These are phyloP conservation scores for Rhinichthys klamathensis DNA, from an alignment of 2,113 vertebrate genomes.

Conservation along the genomic window DNA sequence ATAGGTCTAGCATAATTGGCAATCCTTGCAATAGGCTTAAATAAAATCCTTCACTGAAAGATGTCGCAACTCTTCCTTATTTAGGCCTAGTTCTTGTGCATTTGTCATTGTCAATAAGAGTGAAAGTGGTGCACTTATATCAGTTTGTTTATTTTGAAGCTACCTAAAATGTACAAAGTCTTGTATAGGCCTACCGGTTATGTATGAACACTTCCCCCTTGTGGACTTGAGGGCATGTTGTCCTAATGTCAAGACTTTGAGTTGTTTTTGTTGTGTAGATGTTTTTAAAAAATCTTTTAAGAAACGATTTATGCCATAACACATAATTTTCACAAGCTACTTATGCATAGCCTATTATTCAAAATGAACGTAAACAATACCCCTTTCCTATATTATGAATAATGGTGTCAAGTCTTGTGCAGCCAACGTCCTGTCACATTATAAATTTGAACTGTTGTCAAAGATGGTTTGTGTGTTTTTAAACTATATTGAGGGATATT, in stretches of 20 bases:
- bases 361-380: not conserved
- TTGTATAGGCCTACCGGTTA: not conserved
- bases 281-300: no score
- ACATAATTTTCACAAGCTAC: not conserved
- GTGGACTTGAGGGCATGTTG: conserved; percentile 49
- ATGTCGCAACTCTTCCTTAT: not conserved
- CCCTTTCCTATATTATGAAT: not conserved
- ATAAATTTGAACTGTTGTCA: not conserved
- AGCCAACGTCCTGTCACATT: not conserved
- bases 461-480: not conserved
- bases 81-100: not conserved
- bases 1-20: not conserved
- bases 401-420: not conserved
- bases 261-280: not conserved
- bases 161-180: not conserved
- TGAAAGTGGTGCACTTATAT: no score
- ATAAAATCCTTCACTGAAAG: not conserved
- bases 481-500: not conserved
- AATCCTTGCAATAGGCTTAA: not conserved
- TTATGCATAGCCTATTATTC: not conserved
- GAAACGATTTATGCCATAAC: no score
- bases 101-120: not conserved
- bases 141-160: not conserved
- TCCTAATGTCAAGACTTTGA: not conserved
- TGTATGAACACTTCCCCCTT: conserved; percentile 66